Percentiles rank a stretch among this genome's conserved stretches.
Conservation (phyloP, 2,797 vertebrate genomes). For the Nyctibius grandis region DNA sequence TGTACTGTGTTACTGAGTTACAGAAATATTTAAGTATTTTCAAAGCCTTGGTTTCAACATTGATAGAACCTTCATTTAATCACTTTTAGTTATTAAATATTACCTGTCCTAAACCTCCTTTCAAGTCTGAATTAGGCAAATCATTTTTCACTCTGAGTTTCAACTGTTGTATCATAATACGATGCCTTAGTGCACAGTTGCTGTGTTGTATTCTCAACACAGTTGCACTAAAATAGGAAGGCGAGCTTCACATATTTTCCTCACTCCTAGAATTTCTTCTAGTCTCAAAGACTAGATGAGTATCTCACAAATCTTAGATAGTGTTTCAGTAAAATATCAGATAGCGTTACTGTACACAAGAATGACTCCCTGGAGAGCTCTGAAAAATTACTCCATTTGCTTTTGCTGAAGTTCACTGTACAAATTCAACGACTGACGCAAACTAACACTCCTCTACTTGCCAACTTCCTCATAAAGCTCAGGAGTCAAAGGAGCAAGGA, state of each 20-base stretch:
- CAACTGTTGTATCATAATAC: not conserved
- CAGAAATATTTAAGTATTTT: not conserved
- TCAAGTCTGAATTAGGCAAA: not conserved
- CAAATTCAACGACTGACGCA: not conserved
- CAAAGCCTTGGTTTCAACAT: not conserved
- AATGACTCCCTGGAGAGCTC: not conserved
- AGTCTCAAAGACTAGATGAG: not conserved
- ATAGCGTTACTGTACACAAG: not conserved
- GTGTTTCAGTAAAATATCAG: conserved; percentile 9
- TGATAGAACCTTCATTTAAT: not conserved
- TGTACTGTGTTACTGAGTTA: not conserved
- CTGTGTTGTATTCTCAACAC: not conserved
- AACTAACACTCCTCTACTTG: not conserved
- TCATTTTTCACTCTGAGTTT: not conserved
- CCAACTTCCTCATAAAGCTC: not conserved
- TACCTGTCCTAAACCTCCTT: not conserved
- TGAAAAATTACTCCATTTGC: not conserved
- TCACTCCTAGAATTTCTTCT: not conserved
- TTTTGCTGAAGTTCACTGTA: not conserved
- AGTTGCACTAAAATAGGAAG: not conserved
- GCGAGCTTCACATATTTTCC: not conserved
- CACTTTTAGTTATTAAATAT: not conserved
- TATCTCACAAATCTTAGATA: not conserved
- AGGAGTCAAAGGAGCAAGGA: not conserved
- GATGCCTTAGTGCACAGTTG: not conserved